Base-by-base conservation (phyloP, 2,888 invertebrate genomes). In the Ornithoptera priamus region DNA sequence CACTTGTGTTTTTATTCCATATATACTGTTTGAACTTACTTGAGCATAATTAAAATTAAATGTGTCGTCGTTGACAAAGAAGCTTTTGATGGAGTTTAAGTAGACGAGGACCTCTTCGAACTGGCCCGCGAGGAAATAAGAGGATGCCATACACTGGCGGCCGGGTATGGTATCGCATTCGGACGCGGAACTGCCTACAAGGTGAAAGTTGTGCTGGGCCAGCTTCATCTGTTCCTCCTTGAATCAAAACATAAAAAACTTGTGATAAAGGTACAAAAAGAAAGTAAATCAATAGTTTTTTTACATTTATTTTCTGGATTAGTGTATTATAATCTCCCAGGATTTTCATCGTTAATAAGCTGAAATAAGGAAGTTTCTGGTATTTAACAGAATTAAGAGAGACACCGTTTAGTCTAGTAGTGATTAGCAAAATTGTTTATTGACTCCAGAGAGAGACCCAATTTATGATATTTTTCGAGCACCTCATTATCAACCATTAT, bases 161-260 rank as follows among this genome's bases (percentile, higher is more conserved):
- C 99, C 98, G 0, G 97, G 97, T 80, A 99, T 99, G 0, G 99
- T 99, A 86, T 99, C 99, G 84, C 99, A 98, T 90, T 99, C 99
- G 30, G 98, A 97, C 1, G 97, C 96, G 0, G 99, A 99, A 75
- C 98, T 98, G 68, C 99, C 99, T 4, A 99, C 99, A 71, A 99
- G 89, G 87, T 99, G 98, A 84, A 99, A 98, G 86, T 97, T 99
- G 85, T 99, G 98, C 84, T 99, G 98, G 0, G 99, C 99, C 17
- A 96, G 94, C 92, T 98, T 98, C 76, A 99, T 94, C 82, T 98
- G 97, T 76, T 99, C 99, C 75, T 97, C 95, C 98, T 99, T 64
- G 10, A 10, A 50, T 39, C 24, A 62, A 10, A 62, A 0, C n/a
- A 8, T 15, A 46, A 46, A 46, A 18, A 53, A 8, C n/a, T 53